Evolutionary conservation across 1,140 invertebrate genomes (phyloP).

Genomic region (Nautilus pompilius): DNA sequence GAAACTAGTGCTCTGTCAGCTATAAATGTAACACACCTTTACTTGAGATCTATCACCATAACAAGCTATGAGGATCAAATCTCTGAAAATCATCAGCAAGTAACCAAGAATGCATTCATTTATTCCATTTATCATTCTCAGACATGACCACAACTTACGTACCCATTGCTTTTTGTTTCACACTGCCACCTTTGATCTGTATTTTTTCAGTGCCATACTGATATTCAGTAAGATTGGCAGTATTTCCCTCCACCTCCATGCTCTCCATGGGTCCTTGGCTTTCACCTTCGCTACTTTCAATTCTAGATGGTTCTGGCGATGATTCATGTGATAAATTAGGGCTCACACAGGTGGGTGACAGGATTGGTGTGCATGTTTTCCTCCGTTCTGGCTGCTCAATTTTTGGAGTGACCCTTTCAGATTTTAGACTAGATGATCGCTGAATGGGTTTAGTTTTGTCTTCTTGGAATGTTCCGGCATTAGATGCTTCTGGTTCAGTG

Average conservation of each 20-base stretch:
- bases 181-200: neutral
- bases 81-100: too few species aligned
- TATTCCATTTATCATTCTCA: too few species aligned
- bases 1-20: too few species aligned
- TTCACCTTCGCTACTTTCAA: neutral
- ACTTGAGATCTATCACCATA: too few species aligned
- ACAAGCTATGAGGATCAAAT: too few species aligned
- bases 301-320: neutral
- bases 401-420: slow-evolving; percentile 20
- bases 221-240: neutral
- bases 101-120: too few species aligned
- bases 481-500: neutral
- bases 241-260: neutral
- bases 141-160: too few species aligned
- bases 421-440: slow-evolving; percentile 40
- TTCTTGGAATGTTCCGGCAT: neutral
- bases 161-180: neutral
- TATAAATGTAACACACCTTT: too few species aligned
- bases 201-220: too few species aligned
- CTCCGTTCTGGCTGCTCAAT: slow-evolving; percentile 30
- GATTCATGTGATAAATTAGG: neutral
- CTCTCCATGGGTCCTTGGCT: neutral
- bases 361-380: slow-evolving; percentile 39
- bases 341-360: slow-evolving; percentile 20
- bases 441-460: slow-evolving; percentile 18